Evolutionary conservation across 2,797 vertebrate genomes (phyloP).

Genomic region (Urophycis tenuis): DNA sequence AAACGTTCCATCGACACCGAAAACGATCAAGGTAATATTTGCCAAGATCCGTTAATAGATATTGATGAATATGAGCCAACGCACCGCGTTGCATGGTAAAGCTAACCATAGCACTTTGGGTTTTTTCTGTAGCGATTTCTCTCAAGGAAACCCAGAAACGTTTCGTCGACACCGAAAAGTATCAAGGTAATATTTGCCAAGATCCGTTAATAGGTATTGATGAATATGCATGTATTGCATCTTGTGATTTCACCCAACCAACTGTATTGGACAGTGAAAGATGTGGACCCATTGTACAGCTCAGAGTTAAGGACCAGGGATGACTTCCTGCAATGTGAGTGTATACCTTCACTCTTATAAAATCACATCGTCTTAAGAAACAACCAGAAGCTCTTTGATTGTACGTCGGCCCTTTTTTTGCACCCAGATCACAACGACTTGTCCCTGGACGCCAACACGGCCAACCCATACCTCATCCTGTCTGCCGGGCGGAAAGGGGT

Average conservation of each 20-base stretch:
- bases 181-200: constrained; percentile 45
- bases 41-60: not conserved
- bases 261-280: constrained; percentile 33
- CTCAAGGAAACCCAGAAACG: constrained; percentile 49
- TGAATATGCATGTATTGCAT: not conserved
- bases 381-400: not conserved
- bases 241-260: not conserved
- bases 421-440: constrained; percentile 58
- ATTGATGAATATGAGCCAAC: not conserved
- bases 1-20: constrained; percentile 29
- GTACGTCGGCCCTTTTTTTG: not conserved
- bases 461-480: constrained; percentile 61
- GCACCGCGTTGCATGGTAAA: too few species aligned
- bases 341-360: not conserved
- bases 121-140: constrained; percentile 43
- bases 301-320: constrained; percentile 56
- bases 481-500: constrained; percentile 42
- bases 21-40: constrained; percentile 46
- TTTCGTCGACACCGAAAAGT: constrained; percentile 27
- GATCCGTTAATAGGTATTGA: not conserved
- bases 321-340: constrained; percentile 67
- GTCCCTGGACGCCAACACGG: constrained; percentile 61
- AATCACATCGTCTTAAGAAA: not conserved
- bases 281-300: constrained; percentile 15
- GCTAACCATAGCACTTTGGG: not conserved